These are phyloP conservation scores for Neoaliturus tenellus DNA, from an alignment of 2,888 invertebrate species.

Conservation along the genomic window DNA sequence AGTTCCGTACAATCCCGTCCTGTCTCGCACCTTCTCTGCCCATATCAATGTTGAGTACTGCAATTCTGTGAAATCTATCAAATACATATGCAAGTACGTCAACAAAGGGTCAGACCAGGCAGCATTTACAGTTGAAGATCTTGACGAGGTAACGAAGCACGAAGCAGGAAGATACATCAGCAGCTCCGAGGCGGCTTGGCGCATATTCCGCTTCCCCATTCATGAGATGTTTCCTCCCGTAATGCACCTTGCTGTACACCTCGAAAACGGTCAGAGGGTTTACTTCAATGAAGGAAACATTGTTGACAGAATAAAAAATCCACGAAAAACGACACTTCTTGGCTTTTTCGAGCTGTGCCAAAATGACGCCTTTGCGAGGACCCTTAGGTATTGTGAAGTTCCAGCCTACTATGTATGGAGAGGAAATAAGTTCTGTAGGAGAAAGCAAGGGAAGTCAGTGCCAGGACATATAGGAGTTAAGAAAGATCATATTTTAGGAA, in stretches of 20 bases:
- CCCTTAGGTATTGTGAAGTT: conserved; percentile 61
- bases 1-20: conserved; percentile 61
- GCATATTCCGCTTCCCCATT: conserved; percentile 57
- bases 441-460: conserved; percentile 22
- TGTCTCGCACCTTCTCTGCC: conserved; percentile 57
- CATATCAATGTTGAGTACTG: conserved; percentile 66
- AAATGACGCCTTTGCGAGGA: conserved; percentile 57
- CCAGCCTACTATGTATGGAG: conserved; percentile 63
- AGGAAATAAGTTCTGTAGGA: background rate
- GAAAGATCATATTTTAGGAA: conserved; percentile 64
- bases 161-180: conserved; percentile 63
- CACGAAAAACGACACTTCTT: conserved; percentile 10
- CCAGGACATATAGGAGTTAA: conserved; percentile 55
- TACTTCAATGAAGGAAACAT: background rate
- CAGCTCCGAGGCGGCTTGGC: conserved; percentile 62
- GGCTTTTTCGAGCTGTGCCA: conserved; percentile 36
- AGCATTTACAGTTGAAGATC: conserved; percentile 51
- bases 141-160: conserved; percentile 64
- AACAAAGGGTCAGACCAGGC: conserved; percentile 64
- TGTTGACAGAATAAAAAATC: conserved; percentile 26
- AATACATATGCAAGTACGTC: conserved; percentile 67
- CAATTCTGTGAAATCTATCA: conserved; percentile 65
- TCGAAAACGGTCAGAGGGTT: conserved; percentile 48
- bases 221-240: conserved; percentile 41
- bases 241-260: conserved; percentile 45